These are phyloP conservation scores for Xanthia icteritia DNA, from an alignment of 2,888 invertebrate genomes.

Conservation along the genomic window DNA sequence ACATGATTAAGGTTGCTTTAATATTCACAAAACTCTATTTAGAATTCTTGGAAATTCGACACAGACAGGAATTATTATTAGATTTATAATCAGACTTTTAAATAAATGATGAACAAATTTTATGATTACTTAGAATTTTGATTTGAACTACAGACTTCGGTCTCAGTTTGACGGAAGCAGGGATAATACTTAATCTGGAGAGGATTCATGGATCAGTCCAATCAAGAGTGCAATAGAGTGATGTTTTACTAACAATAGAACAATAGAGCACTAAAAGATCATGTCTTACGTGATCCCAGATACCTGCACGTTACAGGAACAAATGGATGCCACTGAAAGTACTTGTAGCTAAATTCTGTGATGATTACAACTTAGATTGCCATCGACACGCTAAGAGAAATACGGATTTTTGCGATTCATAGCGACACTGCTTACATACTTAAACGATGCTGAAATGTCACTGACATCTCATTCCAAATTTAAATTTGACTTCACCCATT, in stretches of 20 bases:
- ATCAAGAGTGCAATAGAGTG: neutral
- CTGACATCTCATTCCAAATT: neutral
- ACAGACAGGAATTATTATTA: conserved; percentile 9
- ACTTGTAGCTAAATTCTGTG: too few species aligned
- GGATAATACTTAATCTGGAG: neutral
- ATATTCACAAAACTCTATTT: conserved; percentile 28
- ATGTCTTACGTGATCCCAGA: neutral
- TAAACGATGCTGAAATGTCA: too few species aligned
- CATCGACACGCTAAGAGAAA: neutral
- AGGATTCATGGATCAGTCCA: neutral
- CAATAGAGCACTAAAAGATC: neutral
- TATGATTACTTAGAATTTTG: neutral
- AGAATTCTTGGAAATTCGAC: conserved; percentile 11
- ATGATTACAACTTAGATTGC: neutral
- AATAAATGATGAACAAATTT: conserved; percentile 16
- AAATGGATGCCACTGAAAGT: neutral
- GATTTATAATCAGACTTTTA: neutral
- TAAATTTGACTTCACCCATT: neutral
- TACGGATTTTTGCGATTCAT: neutral
- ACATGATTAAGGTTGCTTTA: conserved; percentile 18
- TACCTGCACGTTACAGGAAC: neutral
- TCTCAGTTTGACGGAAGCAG: neutral
- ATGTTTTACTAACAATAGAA: neutral
- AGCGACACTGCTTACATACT: neutral
- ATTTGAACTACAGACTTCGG: neutral